Conservation (phyloP, 1,140 invertebrate genomes). For the Cataglyphis hispanica region DNA sequence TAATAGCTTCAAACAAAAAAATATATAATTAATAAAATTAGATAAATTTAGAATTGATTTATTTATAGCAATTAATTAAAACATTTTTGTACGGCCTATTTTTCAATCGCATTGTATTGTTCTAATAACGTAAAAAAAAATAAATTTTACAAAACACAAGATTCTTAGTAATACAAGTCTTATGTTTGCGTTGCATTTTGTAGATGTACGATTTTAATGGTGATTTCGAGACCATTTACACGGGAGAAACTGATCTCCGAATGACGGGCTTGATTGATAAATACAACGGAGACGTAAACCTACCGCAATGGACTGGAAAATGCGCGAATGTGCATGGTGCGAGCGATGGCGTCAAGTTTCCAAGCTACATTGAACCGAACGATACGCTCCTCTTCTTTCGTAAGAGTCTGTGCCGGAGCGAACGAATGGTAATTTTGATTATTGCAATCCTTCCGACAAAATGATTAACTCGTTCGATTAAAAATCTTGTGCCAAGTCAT, state of each 20-base stretch:
- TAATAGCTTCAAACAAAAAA: background rate
- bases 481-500: constrained; percentile 16
- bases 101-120: background rate
- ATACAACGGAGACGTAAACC: constrained; percentile 90
- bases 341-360: constrained; percentile 95
- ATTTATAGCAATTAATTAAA: background rate
- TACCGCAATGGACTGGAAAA: constrained; percentile 92
- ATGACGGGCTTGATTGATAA: constrained; percentile 91
- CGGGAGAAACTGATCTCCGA: constrained; percentile 89
- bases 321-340: constrained; percentile 93
- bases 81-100: background rate
- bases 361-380: constrained; percentile 89
- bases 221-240: constrained; percentile 93
- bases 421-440: constrained; percentile 87
- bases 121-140: constrained; percentile 11
- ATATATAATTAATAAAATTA: constrained; percentile 1
- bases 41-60: background rate
- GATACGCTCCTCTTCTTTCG: constrained; percentile 92
- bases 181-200: constrained; percentile 63
- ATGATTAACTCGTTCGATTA: background rate
- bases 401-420: constrained; percentile 93
- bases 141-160: background rate
- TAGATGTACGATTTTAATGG: constrained; percentile 95
- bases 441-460: background rate
- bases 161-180: background rate